Conservation (phyloP, 2,888 invertebrate species). For the Fissipunctia ypsillon region DNA sequence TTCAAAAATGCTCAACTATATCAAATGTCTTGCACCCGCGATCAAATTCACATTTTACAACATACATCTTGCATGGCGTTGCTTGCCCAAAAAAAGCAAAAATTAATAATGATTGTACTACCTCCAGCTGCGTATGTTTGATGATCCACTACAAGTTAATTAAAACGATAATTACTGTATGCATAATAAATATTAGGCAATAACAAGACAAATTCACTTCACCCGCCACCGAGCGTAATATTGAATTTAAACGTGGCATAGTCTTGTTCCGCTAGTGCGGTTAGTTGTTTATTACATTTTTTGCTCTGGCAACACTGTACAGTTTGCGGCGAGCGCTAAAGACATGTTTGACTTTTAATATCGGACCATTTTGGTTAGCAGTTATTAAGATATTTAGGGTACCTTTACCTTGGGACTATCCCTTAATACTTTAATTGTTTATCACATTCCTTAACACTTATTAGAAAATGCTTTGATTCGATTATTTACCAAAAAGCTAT, state of each 20-base stretch:
- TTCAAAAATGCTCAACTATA: not conserved
- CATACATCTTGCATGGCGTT: not conserved
- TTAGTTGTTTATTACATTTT: conserved; percentile 68
- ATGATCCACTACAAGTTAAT: conserved; percentile 52
- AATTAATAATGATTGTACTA: not conserved
- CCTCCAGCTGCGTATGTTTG: conserved; percentile 55
- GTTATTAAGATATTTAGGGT: conserved; percentile 55
- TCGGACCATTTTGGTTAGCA: conserved; percentile 65
- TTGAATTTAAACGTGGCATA: conserved; percentile 55
- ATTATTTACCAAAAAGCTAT: not conserved
- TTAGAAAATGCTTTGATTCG: not conserved
- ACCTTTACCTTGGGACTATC: conserved; percentile 11
- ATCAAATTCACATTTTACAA: conserved; percentile 30
- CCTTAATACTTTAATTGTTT: not conserved
- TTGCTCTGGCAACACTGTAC: conserved; percentile 70
- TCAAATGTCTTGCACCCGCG: not conserved
- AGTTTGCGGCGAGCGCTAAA: conserved; percentile 72
- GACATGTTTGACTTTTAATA: conserved; percentile 70
- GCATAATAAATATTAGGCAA: conserved; percentile 68
- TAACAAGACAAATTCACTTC: conserved; percentile 65
- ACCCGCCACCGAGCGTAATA: conserved; percentile 51
- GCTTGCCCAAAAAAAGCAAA: not conserved
- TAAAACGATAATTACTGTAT: conserved; percentile 68
- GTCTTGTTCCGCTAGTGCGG: conserved; percentile 61
- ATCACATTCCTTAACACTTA: not conserved